Evolutionary conservation across 2,797 vertebrate genomes (phyloP), one percentile per base, ranked within the genome.

Genomic region (Cyclopterus lumpus): DNA sequence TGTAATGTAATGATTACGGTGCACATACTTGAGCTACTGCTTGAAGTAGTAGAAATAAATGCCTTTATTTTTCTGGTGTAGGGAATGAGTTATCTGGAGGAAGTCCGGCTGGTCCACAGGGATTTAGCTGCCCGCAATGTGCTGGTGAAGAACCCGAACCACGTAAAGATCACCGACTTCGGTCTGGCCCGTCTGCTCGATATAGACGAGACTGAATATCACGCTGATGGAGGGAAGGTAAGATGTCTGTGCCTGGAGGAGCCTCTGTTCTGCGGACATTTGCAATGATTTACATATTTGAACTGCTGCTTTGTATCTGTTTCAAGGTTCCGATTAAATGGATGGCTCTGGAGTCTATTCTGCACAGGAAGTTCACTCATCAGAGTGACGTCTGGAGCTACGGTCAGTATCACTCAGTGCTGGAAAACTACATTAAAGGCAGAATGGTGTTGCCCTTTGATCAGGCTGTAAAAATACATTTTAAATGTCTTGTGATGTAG

Each of bases 361-460:
- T 99, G 14, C 97, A 97, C 84, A 94, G 98, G 62, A 97, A 81
- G 87, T 99, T 99, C 90, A 99, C 98, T 8, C 98, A 99, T 90
- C 98, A 99, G 93, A 99, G 98, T 53, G 98, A 99, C 0, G 98
- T 99, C 59, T 99, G 98, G 98, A 99, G 98, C 87, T 99, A 99
- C 0, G 98, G 98, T 99, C 40, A 0, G 93, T 85, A 14, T 66
- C 54, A n/a, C 38, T 65, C 20, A 16, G 30, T 0, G 42, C 46
- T 48, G n/a, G 10, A 68, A 67, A 4, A n/a, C 51, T 3, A 51
- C 57, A 10, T 70, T 44, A 10, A 67, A 26, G 24, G 11, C 38
- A 11, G 2, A 38, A 26, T 26, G n/a, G 28, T 16, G 36, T 36
- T 22, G 55, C 28, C 36, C 30, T 55, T 57, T 30, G 5, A 48